Percentiles rank a stretch among this genome's conserved stretches.
These are phyloP conservation scores for Pachycephala philippinensis DNA, from an alignment of 2,113 vertebrate species.

Conservation along the genomic window DNA sequence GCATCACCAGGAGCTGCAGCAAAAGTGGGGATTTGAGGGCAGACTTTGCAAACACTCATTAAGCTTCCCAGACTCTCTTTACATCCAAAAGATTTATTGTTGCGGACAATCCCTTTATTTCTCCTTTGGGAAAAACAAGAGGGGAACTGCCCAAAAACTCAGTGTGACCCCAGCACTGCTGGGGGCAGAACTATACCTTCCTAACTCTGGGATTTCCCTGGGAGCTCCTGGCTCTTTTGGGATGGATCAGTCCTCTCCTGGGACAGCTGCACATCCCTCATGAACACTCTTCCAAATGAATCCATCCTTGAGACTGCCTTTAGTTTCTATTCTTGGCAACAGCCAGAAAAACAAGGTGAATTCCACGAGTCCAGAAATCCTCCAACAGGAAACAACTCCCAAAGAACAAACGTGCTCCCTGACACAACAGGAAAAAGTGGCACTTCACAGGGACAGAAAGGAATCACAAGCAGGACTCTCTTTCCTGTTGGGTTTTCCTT, in stretches of 20 bases:
- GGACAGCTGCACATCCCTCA: not conserved
- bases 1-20: not conserved
- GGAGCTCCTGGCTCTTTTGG: not conserved
- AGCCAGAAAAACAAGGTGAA: not conserved
- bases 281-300: not conserved
- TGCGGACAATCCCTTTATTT: not conserved
- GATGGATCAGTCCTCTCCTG: not conserved
- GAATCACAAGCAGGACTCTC: fast-evolving
- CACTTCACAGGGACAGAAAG: not conserved
- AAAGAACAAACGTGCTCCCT: not conserved
- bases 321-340: not conserved
- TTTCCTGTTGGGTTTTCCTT: not conserved
- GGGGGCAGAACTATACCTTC: no score
- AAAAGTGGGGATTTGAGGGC: not conserved
- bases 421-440: not conserved
- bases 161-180: not conserved
- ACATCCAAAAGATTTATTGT: not conserved
- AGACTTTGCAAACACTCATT: not conserved
- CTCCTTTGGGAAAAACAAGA: not conserved
- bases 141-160: not conserved
- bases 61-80: not conserved
- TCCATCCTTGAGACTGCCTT: not conserved
- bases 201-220: not conserved
- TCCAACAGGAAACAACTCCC: not conserved
- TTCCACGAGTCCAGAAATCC: fast-evolving